phyloP scores from a whole-genome alignment of 1,140 invertebrate genomes.

The Drosophila simulans region DNA sequence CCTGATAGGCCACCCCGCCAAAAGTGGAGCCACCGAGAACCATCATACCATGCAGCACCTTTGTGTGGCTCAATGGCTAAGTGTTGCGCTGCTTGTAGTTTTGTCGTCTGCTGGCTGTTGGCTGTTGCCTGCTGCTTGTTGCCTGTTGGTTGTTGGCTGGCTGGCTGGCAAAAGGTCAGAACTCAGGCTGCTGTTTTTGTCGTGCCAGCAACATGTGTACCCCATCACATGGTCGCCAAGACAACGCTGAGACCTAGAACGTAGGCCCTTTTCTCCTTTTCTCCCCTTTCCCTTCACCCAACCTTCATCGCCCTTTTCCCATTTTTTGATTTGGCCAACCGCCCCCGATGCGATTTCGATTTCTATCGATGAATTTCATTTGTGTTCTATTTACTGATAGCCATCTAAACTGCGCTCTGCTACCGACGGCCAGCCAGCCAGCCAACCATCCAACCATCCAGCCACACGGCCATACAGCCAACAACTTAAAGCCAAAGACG shows the following conservation, averaged over 20 bases:
- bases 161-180: conserved; percentile 66
- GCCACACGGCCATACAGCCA: background rate
- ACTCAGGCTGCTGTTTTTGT: conserved; percentile 39
- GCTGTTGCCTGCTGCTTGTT: background rate
- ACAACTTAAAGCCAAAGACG: conserved; percentile 20
- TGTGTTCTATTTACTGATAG: conserved; percentile 84
- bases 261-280: background rate
- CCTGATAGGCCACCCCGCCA: conserved; percentile 29
- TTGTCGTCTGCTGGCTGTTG: conserved; percentile 3
- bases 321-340: conserved; percentile 68
- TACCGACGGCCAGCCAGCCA: conserved; percentile 44
- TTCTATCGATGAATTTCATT: conserved; percentile 84
- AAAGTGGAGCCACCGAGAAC: background rate
- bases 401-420: conserved; percentile 76
- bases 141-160: conserved; percentile 4
- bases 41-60: background rate
- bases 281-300: background rate
- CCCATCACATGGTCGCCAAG: conserved; percentile 77
- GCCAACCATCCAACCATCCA: no score
- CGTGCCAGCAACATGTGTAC: conserved; percentile 77
- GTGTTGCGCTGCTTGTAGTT: conserved; percentile 46
- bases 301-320: background rate
- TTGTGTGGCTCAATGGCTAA: conserved; percentile 10
- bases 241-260: conserved; percentile 32
- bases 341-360: conserved; percentile 76